Conservation (phyloP, 2,113 vertebrate genomes). For the Acrocephalus arundinaceus region DNA sequence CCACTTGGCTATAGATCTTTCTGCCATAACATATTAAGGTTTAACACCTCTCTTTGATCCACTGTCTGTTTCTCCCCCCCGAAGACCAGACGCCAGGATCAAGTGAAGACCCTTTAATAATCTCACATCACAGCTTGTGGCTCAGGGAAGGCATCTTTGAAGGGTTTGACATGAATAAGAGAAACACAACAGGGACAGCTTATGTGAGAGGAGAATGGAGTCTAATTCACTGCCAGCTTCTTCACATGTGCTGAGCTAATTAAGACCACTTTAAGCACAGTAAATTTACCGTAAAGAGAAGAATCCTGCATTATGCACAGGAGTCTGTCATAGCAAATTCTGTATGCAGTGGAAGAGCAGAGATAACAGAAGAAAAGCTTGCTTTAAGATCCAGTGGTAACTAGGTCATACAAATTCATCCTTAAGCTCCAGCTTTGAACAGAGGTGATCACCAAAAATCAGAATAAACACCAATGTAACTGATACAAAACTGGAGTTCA, state of each 20-base stretch:
- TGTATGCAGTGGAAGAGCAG: neutral
- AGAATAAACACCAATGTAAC: neutral
- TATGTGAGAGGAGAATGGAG: neutral
- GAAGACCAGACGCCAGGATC: constrained; percentile 25
- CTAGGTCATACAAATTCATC: neutral
- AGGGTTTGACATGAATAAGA: constrained; percentile 15
- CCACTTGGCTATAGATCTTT: neutral
- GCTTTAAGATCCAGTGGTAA: neutral
- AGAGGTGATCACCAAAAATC: neutral
- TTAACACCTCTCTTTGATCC: constrained; percentile 51
- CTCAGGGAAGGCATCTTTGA: neutral
- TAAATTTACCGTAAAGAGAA: neutral
- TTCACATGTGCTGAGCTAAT: neutral
- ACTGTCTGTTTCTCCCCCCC: neutral
- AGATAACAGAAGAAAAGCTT: neutral
- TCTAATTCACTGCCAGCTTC: neutral
- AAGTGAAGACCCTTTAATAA: constrained; percentile 33
- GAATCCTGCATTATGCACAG: neutral
- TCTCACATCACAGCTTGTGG: constrained; percentile 38
- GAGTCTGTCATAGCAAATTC: neutral
- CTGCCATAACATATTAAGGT: constrained; percentile 38
- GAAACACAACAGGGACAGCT: neutral
- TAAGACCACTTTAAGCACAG: neutral
- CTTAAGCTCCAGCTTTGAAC: neutral
- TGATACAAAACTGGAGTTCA: neutral